Evolutionary conservation across 1,140 invertebrate species (phyloP).

Genomic region (Phocides pigmalion): DNA sequence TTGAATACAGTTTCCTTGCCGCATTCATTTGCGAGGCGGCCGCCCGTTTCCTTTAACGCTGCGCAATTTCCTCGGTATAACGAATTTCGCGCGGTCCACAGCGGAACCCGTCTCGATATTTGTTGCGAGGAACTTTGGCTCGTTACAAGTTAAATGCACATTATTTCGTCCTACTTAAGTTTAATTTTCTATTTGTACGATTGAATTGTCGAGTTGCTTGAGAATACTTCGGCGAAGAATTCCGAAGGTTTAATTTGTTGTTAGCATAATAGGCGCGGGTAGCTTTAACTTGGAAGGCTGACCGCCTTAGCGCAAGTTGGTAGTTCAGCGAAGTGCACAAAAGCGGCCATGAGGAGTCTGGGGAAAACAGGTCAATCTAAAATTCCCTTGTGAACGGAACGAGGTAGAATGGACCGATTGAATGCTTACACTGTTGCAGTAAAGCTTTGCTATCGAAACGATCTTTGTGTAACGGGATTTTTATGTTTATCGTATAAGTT

Average conservation of each 20-base stretch:
- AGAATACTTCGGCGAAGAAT: neutral
- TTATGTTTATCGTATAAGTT: too few species aligned
- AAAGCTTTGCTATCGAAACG: neutral
- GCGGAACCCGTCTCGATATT: slow-evolving; percentile 46
- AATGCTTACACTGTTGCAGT: slow-evolving; percentile 13
- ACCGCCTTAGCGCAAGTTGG: neutral
- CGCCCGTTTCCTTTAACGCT: slow-evolving; percentile 38
- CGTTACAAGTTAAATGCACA: slow-evolving; percentile 51
- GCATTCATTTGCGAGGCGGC: slow-evolving; percentile 38
- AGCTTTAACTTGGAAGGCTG: slow-evolving; percentile 9
- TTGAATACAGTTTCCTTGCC: slow-evolving; percentile 14
- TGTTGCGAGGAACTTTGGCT: slow-evolving; percentile 50
- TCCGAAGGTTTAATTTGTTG: slow-evolving; percentile 30
- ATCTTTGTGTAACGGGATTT: too few species aligned
- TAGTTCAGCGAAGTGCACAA: neutral
- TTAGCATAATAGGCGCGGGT: slow-evolving; percentile 11
- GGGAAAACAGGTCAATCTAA: slow-evolving; percentile 25
- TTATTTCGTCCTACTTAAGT: slow-evolving; percentile 51
- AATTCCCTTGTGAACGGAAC: slow-evolving; percentile 21
- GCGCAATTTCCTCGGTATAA: slow-evolving; percentile 56
- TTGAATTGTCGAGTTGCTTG: slow-evolving; percentile 16
- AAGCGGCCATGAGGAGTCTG: neutral
- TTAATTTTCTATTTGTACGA: slow-evolving; percentile 27
- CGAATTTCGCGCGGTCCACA: slow-evolving; percentile 48
- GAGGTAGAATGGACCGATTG: slow-evolving; percentile 11